Base-by-base conservation (phyloP, 2,888 invertebrate genomes). In the Lathronympha strigana region DNA sequence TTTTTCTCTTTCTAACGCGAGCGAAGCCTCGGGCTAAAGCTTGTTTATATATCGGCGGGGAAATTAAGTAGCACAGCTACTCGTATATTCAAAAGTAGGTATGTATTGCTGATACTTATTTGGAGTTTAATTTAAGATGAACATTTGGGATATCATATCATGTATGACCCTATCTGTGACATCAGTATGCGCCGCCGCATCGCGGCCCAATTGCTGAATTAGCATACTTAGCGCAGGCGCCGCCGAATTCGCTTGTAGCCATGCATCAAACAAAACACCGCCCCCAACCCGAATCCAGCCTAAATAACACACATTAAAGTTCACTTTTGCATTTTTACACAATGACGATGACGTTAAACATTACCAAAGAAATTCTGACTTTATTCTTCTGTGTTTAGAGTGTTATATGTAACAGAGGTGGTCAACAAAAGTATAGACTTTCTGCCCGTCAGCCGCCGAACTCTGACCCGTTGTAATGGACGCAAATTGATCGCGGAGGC, bases 181-280 rank as follows among this genome's bases (percentile, higher is more conserved):
- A 84, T 85, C 80, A 81, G 81, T 77, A 82, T 81, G 85, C 80
- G 76, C 73, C 71, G 77, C 71, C 67, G 67, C 57, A 68, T 62
- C 66, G 69, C 76, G 73, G 74, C 74, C 75, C 88, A 88, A 87
- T 88, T 88, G 86, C 75, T 73, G 74, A 83, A 90, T 90, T 90
- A 88, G 87, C 89, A 89, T 89, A 88, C 81, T 82, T 80, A 78
- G 80, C 68, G 73, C 72, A 81, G 81, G 82, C 86, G 84, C 86
- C 85, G 85, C 84, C 84, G 76, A 84, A 85, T 82, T 83, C 82
- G 78, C 79, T 83, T 81, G 82, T 83, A 80, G 74, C 74, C 73
- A 73, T 69, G 66, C 73, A 76, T 86, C 87, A 88, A 88, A 89
- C 78, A 68, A 70, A 69, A 72, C 68, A 73, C 88, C 85, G 86